These are phyloP conservation scores for Ibidorhyncha struthersii DNA, from an alignment of 2,113 vertebrate genomes.

Conservation along the genomic window DNA sequence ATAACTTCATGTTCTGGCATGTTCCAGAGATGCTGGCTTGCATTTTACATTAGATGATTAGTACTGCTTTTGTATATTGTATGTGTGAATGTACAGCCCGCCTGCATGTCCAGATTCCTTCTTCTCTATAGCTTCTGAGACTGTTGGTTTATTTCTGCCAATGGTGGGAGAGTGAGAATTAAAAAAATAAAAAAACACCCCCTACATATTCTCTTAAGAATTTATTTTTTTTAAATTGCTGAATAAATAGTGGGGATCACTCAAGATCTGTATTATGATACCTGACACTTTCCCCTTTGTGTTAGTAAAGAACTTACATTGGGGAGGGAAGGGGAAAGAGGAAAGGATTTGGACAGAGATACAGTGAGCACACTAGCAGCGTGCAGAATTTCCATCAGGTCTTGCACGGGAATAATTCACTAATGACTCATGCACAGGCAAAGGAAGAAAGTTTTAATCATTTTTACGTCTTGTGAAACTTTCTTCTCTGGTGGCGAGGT, in stretches of 20 bases:
- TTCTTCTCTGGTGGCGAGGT: neutral
- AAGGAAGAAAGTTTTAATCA: neutral
- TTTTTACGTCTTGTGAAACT: neutral
- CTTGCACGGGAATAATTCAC: neutral
- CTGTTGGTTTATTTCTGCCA: neutral
- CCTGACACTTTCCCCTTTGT: neutral
- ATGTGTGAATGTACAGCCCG: neutral
- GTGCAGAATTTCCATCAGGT: neutral
- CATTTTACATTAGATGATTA: neutral
- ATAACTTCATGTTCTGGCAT: neutral
- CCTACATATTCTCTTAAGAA: neutral
- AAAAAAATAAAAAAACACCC: neutral
- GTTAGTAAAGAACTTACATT: accelerated
- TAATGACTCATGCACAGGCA: neutral
- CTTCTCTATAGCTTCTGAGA: neutral
- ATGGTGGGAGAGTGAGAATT: neutral
- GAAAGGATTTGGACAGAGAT: neutral
- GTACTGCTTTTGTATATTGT: neutral
- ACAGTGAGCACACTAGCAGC: accelerated
- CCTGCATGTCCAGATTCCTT: neutral
- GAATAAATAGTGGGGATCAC: neutral
- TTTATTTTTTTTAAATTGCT: neutral
- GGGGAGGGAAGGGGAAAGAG: accelerated
- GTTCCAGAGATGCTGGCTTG: neutral
- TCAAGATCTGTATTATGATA: neutral